These are phyloP conservation scores for Tetranychus urticae DNA, from an alignment of 1,140 invertebrate species.

Conservation along the genomic window DNA sequence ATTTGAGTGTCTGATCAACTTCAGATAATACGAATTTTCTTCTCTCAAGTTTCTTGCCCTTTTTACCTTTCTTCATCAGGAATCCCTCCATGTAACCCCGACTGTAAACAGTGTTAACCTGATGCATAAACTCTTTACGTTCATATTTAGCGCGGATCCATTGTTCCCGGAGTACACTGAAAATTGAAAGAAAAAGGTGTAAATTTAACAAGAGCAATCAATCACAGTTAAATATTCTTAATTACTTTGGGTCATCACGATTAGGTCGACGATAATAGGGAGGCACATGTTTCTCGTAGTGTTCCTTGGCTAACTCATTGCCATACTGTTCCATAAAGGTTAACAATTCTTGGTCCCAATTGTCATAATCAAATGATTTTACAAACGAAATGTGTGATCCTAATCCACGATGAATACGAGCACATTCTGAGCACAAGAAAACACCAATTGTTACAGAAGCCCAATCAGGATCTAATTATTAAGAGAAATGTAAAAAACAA, in stretches of 20 bases:
- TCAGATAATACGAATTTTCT: constrained; percentile 58
- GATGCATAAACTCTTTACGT: constrained; percentile 58
- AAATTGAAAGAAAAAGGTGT: too few species aligned
- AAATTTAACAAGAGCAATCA: background rate
- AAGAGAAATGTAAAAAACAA: background rate
- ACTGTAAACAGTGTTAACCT: constrained; percentile 41
- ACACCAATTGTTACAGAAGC: constrained; percentile 74
- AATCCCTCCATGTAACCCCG: constrained; percentile 55
- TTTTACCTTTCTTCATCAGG: constrained; percentile 66
- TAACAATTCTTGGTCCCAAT: constrained; percentile 28
- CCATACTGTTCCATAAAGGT: constrained; percentile 45
- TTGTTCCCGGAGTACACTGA: constrained; percentile 35
- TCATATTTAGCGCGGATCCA: constrained; percentile 78
- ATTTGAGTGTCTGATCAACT: constrained; percentile 50
- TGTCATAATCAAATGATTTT: constrained; percentile 59
- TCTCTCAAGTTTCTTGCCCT: constrained; percentile 51
- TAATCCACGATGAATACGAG: constrained; percentile 52
- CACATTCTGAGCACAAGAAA: constrained; percentile 60
- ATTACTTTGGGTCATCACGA: constrained; percentile 51
- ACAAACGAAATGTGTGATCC: constrained; percentile 67
- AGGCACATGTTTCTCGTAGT: constrained; percentile 57
- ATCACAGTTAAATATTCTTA: constrained; percentile 10
- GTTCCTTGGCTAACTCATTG: constrained; percentile 43
- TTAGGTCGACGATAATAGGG: constrained; percentile 53
- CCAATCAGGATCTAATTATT: constrained; percentile 50